phyloP scores from a whole-genome alignment of 2,797 vertebrate species.

The Oreortyx pictus region DNA sequence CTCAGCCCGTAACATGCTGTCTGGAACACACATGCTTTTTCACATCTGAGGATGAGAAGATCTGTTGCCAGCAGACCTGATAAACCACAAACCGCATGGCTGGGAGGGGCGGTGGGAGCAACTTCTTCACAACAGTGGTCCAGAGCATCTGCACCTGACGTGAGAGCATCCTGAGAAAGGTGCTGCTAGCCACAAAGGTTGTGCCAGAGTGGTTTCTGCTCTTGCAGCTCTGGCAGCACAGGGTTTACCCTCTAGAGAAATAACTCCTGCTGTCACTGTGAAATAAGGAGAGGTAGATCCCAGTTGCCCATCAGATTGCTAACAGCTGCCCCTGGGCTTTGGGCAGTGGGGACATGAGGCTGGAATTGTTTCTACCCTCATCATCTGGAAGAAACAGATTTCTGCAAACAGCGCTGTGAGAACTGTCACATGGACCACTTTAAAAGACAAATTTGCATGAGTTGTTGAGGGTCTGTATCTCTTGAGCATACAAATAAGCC shows the following conservation, averaged over 20 bases:
- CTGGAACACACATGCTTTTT: background rate
- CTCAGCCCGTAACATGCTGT: accelerated
- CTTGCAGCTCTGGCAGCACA: background rate
- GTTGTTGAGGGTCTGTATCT: background rate
- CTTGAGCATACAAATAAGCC: background rate
- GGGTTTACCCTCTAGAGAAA: background rate
- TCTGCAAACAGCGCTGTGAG: background rate
- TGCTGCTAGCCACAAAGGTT: background rate
- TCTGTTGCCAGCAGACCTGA: conserved; percentile 1
- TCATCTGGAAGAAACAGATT: background rate
- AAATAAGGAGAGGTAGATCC: background rate
- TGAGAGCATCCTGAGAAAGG: background rate
- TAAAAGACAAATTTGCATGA: background rate
- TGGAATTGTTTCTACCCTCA: background rate
- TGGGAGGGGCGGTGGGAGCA: conserved; percentile 6
- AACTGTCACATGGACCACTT: background rate
- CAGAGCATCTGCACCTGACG: conserved; percentile 1
- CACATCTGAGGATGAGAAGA: background rate
- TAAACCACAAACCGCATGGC: background rate
- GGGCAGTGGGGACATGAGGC: background rate
- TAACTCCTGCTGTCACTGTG: background rate
- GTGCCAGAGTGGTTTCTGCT: background rate
- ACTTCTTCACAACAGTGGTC: background rate
- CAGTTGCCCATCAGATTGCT: background rate
- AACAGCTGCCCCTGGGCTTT: background rate